Evolutionary conservation across 2,113 vertebrate genomes (phyloP).

Genomic region (Sebastes schlegelii): DNA sequence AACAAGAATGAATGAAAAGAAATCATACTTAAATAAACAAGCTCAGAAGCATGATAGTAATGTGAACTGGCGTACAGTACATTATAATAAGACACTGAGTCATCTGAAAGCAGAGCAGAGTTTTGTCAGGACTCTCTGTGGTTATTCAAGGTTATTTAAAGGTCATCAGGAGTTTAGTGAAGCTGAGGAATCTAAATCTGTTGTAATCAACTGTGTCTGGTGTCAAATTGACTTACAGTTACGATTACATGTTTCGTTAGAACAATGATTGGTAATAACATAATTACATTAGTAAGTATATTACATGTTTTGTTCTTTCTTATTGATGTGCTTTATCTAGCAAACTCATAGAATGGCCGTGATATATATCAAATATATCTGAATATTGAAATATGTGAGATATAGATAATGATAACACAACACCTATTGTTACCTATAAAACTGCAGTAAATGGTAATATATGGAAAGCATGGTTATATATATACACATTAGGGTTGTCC

Average conservation of each 20-base stretch:
- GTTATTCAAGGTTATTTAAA: constrained; percentile 46
- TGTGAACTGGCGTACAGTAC: constrained; percentile 9
- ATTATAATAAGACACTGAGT: constrained; percentile 30
- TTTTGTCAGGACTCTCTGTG: background rate
- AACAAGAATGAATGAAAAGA: constrained; percentile 53
- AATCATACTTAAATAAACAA: constrained; percentile 62
- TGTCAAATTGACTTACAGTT: background rate
- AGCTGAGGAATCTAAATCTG: constrained; percentile 19
- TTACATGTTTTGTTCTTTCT: background rate
- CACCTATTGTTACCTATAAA: background rate
- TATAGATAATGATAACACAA: background rate
- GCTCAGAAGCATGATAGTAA: constrained; percentile 24
- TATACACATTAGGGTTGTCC: background rate
- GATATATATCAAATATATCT: background rate
- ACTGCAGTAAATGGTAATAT: background rate
- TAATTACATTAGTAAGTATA: background rate
- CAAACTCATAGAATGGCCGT: background rate
- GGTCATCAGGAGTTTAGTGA: constrained; percentile 30
- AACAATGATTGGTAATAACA: background rate
- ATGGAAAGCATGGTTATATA: background rate
- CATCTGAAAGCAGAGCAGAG: constrained; percentile 9
- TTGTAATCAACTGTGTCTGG: background rate
- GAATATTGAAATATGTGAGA: background rate
- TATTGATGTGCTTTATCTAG: background rate
- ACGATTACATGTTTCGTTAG: background rate